Conservation (phyloP, 2,888 invertebrate species). For the Dexiosoma caninum region DNA sequence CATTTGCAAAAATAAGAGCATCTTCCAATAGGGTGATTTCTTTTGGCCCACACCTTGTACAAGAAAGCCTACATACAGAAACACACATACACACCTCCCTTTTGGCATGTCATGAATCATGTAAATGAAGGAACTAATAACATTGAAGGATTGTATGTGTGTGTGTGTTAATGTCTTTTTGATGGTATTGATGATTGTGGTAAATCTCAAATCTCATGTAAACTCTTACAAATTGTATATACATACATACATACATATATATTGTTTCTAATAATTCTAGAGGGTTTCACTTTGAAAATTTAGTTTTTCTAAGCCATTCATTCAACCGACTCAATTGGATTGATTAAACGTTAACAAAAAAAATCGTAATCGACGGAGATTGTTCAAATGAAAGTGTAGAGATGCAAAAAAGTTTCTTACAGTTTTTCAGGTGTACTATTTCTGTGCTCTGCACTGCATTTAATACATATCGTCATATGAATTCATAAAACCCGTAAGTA, state of each 20-base stretch:
- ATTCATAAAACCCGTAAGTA: too few relatives aligned
- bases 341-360: slow-evolving; percentile 28
- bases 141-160: not conserved
- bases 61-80: not conserved
- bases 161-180: slow-evolving; percentile 25
- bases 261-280: not conserved
- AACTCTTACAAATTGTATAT: slow-evolving; percentile 29
- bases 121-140: not conserved
- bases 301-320: not conserved
- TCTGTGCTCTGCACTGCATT: not conserved
- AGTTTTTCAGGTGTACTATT: slow-evolving; percentile 9
- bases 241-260: too few relatives aligned
- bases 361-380: not conserved
- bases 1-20: too few relatives aligned
- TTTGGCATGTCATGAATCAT: not conserved
- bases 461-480: too few relatives aligned
- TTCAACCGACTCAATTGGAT: slow-evolving; percentile 16
- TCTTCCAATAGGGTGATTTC: too few relatives aligned
- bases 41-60: too few relatives aligned
- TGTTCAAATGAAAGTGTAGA: not conserved
- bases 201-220: slow-evolving; percentile 60
- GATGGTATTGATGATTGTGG: slow-evolving; percentile 60
- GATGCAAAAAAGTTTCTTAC: slow-evolving; percentile 7
- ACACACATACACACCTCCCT: not conserved
- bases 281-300: not conserved